Percentiles rank a stretch among this genome's conserved stretches.
phyloP scores from a whole-genome alignment of 1,140 invertebrate genomes.

The Brachionus rotundiformis region DNA sequence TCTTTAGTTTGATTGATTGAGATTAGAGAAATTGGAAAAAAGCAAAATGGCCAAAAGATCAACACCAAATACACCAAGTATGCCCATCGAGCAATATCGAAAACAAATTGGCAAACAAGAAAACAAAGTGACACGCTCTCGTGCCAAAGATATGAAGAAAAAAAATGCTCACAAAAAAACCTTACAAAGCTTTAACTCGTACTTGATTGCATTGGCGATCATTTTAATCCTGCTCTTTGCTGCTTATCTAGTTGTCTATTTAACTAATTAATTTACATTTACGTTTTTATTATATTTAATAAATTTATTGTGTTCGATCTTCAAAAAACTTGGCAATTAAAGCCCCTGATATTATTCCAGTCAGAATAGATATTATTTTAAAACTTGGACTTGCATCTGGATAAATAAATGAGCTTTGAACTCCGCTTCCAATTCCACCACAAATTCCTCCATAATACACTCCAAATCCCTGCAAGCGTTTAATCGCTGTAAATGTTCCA shows the following conservation, averaged over 20 bases:
- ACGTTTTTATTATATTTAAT: neutral
- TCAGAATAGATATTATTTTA: neutral
- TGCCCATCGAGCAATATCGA: slow-evolving; percentile 22
- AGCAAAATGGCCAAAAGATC: slow-evolving; percentile 40
- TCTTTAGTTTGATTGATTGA: neutral
- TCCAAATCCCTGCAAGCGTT: neutral
- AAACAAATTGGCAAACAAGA: slow-evolving; percentile 48
- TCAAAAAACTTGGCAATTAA: slow-evolving; percentile 14
- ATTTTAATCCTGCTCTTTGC: neutral
- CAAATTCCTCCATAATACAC: neutral
- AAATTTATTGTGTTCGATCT: neutral
- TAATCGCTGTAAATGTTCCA: neutral
- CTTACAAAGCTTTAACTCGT: neutral
- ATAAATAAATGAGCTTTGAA: slow-evolving; percentile 11
- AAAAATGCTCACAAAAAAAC: neutral
- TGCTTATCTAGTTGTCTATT: slow-evolving; percentile 8
- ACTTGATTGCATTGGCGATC: neutral
- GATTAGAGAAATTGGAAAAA: neutral
- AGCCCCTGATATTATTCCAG: neutral
- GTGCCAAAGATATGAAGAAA: slow-evolving; percentile 2
- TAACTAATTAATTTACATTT: neutral
- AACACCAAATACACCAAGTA: neutral
- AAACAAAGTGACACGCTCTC: neutral
- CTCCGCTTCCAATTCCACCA: slow-evolving; percentile 11
- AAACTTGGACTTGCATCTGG: neutral